phyloP scores from a whole-genome alignment of 2,113 vertebrate species.

The Camarhynchus parvulus region DNA sequence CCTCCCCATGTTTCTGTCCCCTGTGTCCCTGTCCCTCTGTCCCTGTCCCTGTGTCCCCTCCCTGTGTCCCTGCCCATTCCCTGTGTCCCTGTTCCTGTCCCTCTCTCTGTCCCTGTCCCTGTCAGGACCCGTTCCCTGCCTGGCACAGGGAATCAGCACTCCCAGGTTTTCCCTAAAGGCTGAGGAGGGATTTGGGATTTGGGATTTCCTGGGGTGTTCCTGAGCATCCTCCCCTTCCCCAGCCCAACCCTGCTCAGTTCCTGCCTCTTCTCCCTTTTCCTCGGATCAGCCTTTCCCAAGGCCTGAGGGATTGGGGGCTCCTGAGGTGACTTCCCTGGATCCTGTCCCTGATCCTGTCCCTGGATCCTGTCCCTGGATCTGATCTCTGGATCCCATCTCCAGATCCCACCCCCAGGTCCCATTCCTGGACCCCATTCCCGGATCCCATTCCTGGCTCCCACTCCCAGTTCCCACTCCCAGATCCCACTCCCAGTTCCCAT shows the following conservation, averaged over 20 bases:
- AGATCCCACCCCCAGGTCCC: fast-evolving
- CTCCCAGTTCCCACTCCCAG: no score
- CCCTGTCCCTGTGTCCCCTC: not conserved
- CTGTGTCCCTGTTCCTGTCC: not conserved
- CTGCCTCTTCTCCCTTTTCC: not conserved
- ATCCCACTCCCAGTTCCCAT: no score
- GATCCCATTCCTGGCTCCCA: no score
- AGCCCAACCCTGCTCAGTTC: not conserved
- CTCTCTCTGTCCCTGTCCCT: no score
- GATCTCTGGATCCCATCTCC: no score
- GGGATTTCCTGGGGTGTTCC: not conserved
- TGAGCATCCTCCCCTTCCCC: not conserved
- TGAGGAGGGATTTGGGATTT: not conserved
- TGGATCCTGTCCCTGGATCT: no score
- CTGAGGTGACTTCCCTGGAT: not conserved
- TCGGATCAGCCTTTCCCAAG: not conserved
- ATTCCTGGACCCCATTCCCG: fast-evolving
- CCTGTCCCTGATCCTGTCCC: not conserved
- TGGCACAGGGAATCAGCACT: not conserved
- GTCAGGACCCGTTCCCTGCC: no score
- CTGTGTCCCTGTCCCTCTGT: not conserved
- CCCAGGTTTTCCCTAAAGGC: not conserved
- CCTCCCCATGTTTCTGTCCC: no score
- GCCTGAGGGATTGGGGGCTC: not conserved
- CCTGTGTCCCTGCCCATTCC: not conserved